Base-by-base conservation (phyloP, 2,113 vertebrate genomes). In the Aegithalos caudatus region DNA sequence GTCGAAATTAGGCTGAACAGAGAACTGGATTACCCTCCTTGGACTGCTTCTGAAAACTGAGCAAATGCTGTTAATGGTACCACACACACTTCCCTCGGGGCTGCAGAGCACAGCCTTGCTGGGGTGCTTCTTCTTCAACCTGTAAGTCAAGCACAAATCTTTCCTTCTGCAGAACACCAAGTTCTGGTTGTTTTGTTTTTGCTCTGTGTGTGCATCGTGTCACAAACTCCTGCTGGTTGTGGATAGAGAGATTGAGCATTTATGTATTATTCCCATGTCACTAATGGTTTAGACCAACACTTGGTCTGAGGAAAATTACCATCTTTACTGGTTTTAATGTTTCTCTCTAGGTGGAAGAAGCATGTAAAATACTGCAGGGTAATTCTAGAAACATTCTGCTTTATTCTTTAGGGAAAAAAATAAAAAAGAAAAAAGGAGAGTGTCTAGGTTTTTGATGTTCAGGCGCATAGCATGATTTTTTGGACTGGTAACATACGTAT, bases 111-210 rank as follows among this genome's bases (percentile, higher is more conserved):
- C 16, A 33, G 45, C 45, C 33, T 50, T 38, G 28, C 18, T 51
- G 9, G 4, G 2, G 17, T 23, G n/a, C 31, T 78, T 22, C 31
- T 69, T 81, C 64, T 54, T 77, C 60, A 31, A 20, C 47, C 21
- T 1, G 0, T 15, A 38, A 9, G 2, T 14, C 31, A 27, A 73
- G 20, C 12, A 3, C 19, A 40, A 45, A 8, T 13, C 51, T 38
- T 56, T 42, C 24, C 10, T 78, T 74, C 47, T 64, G 72, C 64
- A 62, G 33, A 92, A 42, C 38, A 62, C 60, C 42, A 29, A 58
- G 33, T 27, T 33, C 48, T 9, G 24, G 16, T 56, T n/a, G 53
- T 4, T 81, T 40, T n/a, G 21, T 7, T 45, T 11, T 0, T 38
- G 67, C 22, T 42, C n/a, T 23, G 40, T n/a, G 37, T 1, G 2